Base-by-base conservation (phyloP, 2,113 vertebrate species). In the Odontesthes bonariensis region DNA sequence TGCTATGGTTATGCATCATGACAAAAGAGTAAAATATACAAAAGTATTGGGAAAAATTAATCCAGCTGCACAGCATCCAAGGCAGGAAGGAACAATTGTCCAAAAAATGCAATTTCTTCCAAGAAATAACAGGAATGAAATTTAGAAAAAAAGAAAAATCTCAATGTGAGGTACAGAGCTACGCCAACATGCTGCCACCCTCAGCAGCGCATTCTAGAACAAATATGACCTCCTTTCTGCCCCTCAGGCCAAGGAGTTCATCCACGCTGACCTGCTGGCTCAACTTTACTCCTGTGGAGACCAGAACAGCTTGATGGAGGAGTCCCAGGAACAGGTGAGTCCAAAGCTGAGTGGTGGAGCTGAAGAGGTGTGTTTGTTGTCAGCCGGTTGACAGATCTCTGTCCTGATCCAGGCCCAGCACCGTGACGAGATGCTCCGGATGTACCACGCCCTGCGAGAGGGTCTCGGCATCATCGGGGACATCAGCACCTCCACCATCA, bases 291-390 rank as follows among this genome's bases (percentile, higher is more conserved):
- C 97, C 0, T 98, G 97, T 4, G 95, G 96, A 14, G 97, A 99
- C 90, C 97, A 99, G 75, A 98, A 98, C 85, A 95, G 93, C 0
- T 91, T 99, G 91, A 98, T 99, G 97, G 97, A 99, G 86, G 97
- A 99, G 79, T 98, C 97, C 0, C 91, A 93, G 91, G 93, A 97
- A 66, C 97, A 98, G 92, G 97, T 98, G 31, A 54, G 49, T 23
- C 31, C 4, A 14, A 12, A 44, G 13, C 14, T 22, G 59, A 49
- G 27, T 33, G 62, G 31, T 20, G 14, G 11, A 16, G 40, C n/a
- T n/a, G n/a, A n/a, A n/a, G n/a, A 3, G 12, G 42, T 44, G 13
- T 14, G 42, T 14, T 10, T 42, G 9, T 11, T 44, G 13, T 5
- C 42, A 1, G 14, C 42, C 42, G 8, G 12, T 11, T 32, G 1